Conservation (phyloP, 2,797 vertebrate genomes). For the Podarcis siculus region DNA sequence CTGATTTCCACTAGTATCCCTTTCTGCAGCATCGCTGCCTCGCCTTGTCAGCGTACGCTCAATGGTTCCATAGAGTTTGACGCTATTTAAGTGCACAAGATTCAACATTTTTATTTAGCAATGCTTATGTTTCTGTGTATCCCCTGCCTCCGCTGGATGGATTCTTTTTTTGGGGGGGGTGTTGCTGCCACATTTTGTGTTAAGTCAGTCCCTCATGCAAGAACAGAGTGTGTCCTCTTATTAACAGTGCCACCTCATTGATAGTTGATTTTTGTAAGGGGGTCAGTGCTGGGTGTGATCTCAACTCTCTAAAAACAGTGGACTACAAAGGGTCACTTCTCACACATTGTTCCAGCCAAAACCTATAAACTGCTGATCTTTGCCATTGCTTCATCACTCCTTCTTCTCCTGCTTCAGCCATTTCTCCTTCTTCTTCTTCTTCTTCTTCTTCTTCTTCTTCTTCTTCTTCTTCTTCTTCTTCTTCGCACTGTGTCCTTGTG, state of each 20-base stretch:
- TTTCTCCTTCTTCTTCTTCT: background rate
- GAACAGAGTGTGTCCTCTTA: background rate
- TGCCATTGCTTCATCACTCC: no score
- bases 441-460: background rate
- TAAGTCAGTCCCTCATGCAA: background rate
- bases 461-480: background rate
- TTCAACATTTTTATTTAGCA: background rate
- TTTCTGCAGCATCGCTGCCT: background rate
- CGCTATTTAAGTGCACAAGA: no score
- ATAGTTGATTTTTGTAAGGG: background rate
- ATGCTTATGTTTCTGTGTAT: background rate
- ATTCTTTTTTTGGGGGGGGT: background rate
- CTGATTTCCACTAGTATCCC: background rate
- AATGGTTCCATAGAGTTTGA: no score
- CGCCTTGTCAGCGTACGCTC: background rate
- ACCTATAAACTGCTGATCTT: background rate
- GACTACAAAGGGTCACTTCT: no score
- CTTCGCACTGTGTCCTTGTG: background rate
- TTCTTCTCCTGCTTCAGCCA: background rate
- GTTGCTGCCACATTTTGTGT: background rate
- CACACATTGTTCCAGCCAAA: background rate
- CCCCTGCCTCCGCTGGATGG: background rate
- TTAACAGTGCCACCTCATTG: background rate
- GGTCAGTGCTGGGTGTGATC: background rate
- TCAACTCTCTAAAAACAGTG: background rate